Conservation (phyloP, 2,797 vertebrate genomes). For the Emydoidea blandingii region DNA sequence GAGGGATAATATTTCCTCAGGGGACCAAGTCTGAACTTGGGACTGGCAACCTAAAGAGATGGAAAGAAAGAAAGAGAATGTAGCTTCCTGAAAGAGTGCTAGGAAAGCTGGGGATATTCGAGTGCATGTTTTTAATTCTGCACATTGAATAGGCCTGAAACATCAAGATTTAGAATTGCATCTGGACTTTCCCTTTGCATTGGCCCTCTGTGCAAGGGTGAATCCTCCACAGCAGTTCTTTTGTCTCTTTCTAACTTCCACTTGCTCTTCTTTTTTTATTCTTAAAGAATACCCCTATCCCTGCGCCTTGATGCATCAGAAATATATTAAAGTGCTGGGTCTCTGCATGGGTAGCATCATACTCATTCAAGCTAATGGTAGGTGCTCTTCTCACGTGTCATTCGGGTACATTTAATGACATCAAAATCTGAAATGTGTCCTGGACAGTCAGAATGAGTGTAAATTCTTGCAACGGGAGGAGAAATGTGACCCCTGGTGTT, state of each 20-base stretch:
- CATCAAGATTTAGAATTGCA: accelerated
- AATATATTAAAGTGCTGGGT: background rate
- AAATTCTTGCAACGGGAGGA: background rate
- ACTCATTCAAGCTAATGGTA: background rate
- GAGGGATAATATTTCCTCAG: background rate
- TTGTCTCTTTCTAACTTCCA: background rate
- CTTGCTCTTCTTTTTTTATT: background rate
- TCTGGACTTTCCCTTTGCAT: background rate
- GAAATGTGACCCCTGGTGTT: background rate
- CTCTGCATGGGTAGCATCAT: background rate
- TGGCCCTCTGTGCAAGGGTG: background rate
- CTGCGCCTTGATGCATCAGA: background rate
- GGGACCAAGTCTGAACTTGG: background rate
- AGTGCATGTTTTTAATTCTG: background rate
- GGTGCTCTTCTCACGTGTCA: background rate
- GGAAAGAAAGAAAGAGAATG: background rate
- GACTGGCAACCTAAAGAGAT: background rate
- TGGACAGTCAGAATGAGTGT: background rate
- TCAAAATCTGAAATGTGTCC: background rate
- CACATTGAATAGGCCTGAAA: background rate
- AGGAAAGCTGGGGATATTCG: background rate
- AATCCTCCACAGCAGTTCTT: background rate
- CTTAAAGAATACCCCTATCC: background rate
- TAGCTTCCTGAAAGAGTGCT: accelerated
- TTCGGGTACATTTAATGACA: background rate